phyloP scores from a whole-genome alignment of 2,888 invertebrate genomes.

The Bellardia pandia region DNA sequence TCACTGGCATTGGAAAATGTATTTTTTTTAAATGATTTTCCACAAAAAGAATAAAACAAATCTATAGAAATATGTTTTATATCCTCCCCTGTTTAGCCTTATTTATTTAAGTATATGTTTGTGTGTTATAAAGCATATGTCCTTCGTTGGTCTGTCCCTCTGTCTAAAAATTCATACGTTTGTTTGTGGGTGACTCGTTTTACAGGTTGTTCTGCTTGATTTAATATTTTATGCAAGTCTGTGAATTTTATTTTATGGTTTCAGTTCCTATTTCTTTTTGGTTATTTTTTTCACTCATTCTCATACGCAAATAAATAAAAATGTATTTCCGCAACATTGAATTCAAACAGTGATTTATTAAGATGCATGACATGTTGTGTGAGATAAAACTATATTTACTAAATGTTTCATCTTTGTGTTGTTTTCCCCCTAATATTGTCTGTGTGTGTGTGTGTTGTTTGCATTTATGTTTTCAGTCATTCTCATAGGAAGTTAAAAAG shows the following conservation, averaged over 20 bases:
- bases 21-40: constrained; percentile 52
- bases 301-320: constrained; percentile 31
- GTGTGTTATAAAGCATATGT: constrained; percentile 24
- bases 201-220: constrained; percentile 60
- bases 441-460: not conserved
- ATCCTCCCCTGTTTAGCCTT: constrained; percentile 24
- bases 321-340: constrained; percentile 58
- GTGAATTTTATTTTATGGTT: constrained; percentile 24
- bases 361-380: constrained; percentile 40
- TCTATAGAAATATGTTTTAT: constrained; percentile 44
- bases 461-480: not conserved
- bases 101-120: not conserved
- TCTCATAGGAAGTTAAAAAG: not conserved
- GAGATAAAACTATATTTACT: constrained; percentile 35
- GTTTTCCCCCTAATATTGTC: not conserved
- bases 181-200: constrained; percentile 19
- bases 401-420: constrained; percentile 4
- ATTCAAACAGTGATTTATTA: constrained; percentile 62
- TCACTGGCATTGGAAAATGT: not conserved
- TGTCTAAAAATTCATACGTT: not conserved
- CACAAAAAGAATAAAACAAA: constrained; percentile 26
- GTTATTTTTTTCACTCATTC: not conserved
- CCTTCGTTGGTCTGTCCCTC: constrained; percentile 46
- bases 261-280: constrained; percentile 11
- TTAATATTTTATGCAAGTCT: constrained; percentile 38